Evolutionary conservation across 2,888 invertebrate species (phyloP).

Genomic region (Leptopilina syphax): DNA sequence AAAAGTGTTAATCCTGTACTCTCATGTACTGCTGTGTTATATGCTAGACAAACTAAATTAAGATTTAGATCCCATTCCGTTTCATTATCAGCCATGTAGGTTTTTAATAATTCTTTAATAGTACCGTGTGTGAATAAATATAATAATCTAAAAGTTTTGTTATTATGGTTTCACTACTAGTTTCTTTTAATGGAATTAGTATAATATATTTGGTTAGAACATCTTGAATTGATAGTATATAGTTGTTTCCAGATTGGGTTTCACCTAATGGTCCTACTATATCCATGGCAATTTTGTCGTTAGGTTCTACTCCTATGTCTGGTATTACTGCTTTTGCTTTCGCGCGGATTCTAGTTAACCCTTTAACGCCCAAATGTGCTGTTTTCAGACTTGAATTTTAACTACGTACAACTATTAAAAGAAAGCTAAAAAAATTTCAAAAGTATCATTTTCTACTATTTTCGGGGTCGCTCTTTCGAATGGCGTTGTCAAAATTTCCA

Average conservation of each 20-base stretch:
- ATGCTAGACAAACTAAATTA: neutral
- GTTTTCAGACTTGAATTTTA: no score
- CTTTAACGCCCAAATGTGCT: no score
- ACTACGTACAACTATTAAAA: no score
- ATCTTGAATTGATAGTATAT: conserved; percentile 8
- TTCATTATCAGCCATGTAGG: neutral
- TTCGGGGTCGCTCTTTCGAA: no score
- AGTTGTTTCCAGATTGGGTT: neutral
- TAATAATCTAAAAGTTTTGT: neutral
- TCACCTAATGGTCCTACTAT: neutral
- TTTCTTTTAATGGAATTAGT: neutral
- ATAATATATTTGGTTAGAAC: neutral
- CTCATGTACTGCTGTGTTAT: neutral
- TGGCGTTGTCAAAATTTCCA: no score
- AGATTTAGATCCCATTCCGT: neutral
- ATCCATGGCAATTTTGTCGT: neutral
- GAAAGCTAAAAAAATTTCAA: no score
- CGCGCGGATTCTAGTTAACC: neutral
- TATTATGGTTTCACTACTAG: neutral
- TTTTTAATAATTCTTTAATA: neutral
- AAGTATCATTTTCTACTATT: no score
- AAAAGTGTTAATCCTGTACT: neutral
- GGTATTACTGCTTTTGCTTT: neutral
- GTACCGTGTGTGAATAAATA: neutral
- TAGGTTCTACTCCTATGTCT: neutral